Conservation (phyloP, 1,140 invertebrate genomes). For the Papilio xuthus region DNA sequence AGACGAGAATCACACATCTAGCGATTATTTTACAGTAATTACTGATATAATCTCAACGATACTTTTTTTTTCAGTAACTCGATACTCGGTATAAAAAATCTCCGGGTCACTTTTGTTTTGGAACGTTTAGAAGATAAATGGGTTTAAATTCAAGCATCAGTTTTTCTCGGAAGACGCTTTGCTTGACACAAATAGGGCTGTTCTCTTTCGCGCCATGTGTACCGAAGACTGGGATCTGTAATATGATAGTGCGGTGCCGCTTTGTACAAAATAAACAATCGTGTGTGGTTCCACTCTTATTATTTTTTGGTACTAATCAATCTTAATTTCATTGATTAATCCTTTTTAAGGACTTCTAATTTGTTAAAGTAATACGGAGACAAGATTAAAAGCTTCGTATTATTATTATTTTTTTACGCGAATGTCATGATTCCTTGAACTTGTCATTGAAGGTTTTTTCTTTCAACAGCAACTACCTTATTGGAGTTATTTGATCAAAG, state of each 20-base stretch:
- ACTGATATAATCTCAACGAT: conserved; percentile 36
- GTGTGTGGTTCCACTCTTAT: conserved; percentile 45
- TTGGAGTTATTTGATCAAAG: too few relatives aligned
- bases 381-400: not conserved
- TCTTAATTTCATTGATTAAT: conserved; percentile 35
- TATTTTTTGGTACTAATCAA: conserved; percentile 34
- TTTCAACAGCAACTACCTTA: too few relatives aligned
- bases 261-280: conserved; percentile 45
- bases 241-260: conserved; percentile 42
- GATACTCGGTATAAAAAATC: conserved; percentile 49
- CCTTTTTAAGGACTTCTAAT: conserved; percentile 34
- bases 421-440: not conserved
- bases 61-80: conserved; percentile 40
- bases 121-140: conserved; percentile 58
- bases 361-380: not conserved
- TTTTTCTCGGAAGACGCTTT: conserved; percentile 49
- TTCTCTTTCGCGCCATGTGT: conserved; percentile 37
- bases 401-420: not conserved
- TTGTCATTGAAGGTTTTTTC: not conserved
- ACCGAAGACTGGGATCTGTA: conserved; percentile 12
- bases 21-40: not conserved
- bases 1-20: not conserved
- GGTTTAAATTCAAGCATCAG: conserved; percentile 46
- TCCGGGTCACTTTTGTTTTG: conserved; percentile 45
- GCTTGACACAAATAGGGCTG: conserved; percentile 41